These are phyloP conservation scores for Micromys minutus DNA, from an alignment of 2,113 vertebrate species.

Conservation along the genomic window DNA sequence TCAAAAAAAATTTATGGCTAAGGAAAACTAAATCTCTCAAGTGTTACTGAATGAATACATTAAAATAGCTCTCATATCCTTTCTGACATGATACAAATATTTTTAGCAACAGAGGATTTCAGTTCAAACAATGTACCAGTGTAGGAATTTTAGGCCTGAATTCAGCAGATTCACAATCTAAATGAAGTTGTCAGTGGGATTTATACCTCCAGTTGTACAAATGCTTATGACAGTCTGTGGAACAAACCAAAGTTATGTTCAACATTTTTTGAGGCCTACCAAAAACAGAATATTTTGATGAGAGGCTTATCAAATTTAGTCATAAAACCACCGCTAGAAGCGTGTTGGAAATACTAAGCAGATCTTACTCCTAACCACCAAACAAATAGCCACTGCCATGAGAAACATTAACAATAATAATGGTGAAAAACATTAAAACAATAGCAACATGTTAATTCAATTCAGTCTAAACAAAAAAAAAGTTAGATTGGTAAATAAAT, in stretches of 20 bases:
- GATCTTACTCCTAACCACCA: not conserved
- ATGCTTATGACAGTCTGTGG: not conserved
- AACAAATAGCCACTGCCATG: not conserved
- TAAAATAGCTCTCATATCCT: not conserved
- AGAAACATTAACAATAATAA: not conserved
- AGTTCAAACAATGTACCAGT: slow-evolving; percentile 6
- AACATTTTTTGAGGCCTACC: not conserved
- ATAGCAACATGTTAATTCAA: not conserved
- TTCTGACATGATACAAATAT: not conserved
- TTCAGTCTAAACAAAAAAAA: not conserved
- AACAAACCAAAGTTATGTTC: not conserved
- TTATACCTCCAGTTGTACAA: not conserved
- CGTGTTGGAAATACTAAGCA: not conserved
- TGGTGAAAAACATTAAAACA: not conserved
- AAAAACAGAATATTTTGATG: not conserved
- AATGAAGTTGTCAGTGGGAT: not conserved
- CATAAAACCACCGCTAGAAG: not conserved
- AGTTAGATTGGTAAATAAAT: not conserved
- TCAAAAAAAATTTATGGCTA: not conserved
- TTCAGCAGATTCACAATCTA: not conserved
- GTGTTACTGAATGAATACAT: not conserved
- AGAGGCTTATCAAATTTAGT: not conserved
- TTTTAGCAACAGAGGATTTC: slow-evolving; percentile 1
- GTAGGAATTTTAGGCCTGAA: not conserved
- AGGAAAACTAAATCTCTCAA: not conserved